These are phyloP conservation scores for Aelia acuminata DNA, from an alignment of 2,888 invertebrate species.

Conservation along the genomic window DNA sequence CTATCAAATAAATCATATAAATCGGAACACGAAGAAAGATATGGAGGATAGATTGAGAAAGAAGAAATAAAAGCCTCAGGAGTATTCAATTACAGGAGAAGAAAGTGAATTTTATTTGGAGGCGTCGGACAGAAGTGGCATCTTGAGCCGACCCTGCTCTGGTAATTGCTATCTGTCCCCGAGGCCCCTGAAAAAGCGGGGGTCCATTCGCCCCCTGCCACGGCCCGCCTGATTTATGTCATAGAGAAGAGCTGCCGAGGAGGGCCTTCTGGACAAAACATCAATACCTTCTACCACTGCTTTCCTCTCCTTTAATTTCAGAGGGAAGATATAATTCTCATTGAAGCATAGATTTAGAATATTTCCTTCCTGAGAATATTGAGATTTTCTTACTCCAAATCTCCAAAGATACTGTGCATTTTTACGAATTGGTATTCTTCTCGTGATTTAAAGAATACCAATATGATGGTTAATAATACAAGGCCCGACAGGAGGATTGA, in stretches of 20 bases:
- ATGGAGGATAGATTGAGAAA: neutral
- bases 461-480: too few relatives aligned
- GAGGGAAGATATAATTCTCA: too few relatives aligned
- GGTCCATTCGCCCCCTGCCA: neutral
- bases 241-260: neutral
- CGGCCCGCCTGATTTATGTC: conserved; percentile 1
- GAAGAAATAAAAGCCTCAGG: neutral
- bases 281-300: neutral
- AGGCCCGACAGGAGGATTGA: too few relatives aligned
- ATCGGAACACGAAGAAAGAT: neutral
- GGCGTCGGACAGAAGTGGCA: neutral
- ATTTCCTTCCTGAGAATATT: too few relatives aligned
- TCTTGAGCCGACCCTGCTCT: neutral
- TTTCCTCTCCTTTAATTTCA: neutral
- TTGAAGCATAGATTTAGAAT: too few relatives aligned
- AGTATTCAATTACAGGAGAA: conserved; percentile 20
- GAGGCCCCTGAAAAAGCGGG: neutral
- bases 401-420: too few relatives aligned
- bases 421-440: too few relatives aligned
- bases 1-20: neutral
- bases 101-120: conserved; percentile 27
- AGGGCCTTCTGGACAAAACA: neutral
- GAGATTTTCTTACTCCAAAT: too few relatives aligned
- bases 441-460: too few relatives aligned
- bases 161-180: conserved; percentile 42